Evolutionary conservation across 2,888 invertebrate species (phyloP).

Genomic region (Parasteatoda lunata): DNA sequence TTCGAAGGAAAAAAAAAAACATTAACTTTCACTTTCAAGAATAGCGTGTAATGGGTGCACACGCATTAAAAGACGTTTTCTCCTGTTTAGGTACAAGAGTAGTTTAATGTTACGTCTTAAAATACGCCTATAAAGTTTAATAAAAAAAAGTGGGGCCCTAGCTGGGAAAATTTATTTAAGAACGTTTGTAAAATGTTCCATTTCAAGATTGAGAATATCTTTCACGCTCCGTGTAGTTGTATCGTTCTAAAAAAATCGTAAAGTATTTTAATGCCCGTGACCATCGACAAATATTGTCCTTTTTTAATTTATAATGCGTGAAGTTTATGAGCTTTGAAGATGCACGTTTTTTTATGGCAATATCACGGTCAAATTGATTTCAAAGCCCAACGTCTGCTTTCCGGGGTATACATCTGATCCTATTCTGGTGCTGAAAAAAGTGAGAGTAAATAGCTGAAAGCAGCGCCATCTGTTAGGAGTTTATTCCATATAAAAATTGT

Average conservation of each 20-base stretch:
- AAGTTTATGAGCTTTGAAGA: neutral
- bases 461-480: too few relatives aligned
- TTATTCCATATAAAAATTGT: too few relatives aligned
- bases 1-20: neutral
- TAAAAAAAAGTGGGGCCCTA: slow-evolving; percentile 12
- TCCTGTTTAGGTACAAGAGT: neutral
- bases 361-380: slow-evolving; percentile 1
- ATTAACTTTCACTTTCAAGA: slow-evolving; percentile 1
- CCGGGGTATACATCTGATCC: too few relatives aligned
- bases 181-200: slow-evolving; percentile 33
- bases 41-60: slow-evolving; percentile 14
- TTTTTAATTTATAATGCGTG: slow-evolving; percentile 58
- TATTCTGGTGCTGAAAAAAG: too few relatives aligned
- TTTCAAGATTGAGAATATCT: slow-evolving; percentile 27
- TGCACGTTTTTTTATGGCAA: too few relatives aligned
- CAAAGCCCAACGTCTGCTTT: too few relatives aligned
- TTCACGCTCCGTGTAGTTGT: slow-evolving; percentile 6
- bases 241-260: slow-evolving; percentile 49
- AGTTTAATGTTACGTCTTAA: slow-evolving; percentile 40
- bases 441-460: too few relatives aligned
- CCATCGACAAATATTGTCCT: slow-evolving; percentile 59
- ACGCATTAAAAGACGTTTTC: slow-evolving; percentile 26
- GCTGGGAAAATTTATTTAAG: slow-evolving; percentile 61
- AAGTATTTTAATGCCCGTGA: slow-evolving; percentile 49
- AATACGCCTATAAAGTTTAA: slow-evolving; percentile 47